phyloP scores from a whole-genome alignment of 2,888 invertebrate species.

The Frankliniella fusca region DNA sequence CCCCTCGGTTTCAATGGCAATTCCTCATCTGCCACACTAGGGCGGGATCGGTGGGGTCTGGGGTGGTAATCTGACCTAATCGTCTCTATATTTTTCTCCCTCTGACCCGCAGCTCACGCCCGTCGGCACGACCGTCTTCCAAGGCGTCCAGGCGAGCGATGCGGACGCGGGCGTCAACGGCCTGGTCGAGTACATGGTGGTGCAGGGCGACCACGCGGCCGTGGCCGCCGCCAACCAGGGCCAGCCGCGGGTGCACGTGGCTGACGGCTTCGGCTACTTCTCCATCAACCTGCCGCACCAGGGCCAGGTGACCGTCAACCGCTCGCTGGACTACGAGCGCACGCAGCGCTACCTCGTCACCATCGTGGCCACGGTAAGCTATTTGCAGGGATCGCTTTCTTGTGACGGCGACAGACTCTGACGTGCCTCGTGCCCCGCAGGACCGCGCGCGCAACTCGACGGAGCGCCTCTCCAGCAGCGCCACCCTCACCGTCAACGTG shows the following conservation, averaged over 20 bases:
- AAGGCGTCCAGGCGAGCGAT: conserved; percentile 73
- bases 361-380: conserved; percentile 78
- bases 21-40: too few species aligned
- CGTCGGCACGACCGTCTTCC: conserved; percentile 79
- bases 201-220: conserved; percentile 59
- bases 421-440: conserved; percentile 52
- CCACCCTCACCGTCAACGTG: conserved; percentile 78
- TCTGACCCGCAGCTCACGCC: conserved; percentile 65
- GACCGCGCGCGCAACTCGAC: conserved; percentile 77
- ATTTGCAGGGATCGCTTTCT: too few species aligned
- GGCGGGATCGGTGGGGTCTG: too few species aligned
- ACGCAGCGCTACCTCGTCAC: conserved; percentile 83
- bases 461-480: conserved; percentile 74
- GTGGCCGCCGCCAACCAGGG: conserved; percentile 57
- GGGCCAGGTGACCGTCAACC: conserved; percentile 80
- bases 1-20: too few species aligned
- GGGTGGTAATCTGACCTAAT: too few species aligned
- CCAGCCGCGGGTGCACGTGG: conserved; percentile 56
- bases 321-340: conserved; percentile 81
- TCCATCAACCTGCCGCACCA: conserved; percentile 83
- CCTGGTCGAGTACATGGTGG: conserved; percentile 78
- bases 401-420: not conserved
- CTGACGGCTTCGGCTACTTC: conserved; percentile 79
- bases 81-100: conserved; percentile 37
- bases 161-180: conserved; percentile 85